Evolutionary conservation across 35 echinoderm and acorn worm genomes (phyloP), one percentile per base, ranked within the genome.

Genomic region (Acanthaster planci): DNA sequence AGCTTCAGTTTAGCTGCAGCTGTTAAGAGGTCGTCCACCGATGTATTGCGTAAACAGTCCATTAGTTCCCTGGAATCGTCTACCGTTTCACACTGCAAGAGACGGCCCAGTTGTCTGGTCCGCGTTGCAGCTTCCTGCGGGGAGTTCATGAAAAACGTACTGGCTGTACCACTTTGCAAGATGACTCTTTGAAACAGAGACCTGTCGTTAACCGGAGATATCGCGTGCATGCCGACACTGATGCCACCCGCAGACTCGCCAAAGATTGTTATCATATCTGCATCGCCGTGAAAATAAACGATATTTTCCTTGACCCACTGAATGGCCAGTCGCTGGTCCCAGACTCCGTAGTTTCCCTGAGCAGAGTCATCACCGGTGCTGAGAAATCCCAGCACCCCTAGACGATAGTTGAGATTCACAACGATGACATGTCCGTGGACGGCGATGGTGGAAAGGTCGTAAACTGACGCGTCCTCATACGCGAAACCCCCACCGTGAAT

Each of bases 351-450:
- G 52, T 89, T 89, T 14, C 86, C 86, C 7, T 21, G 80, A 5
- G 86, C 37, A 10, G 18, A 15, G 52, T 89, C 78, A 39, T 89
- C 79, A 9, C 78, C 83, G 6, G 89, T 91, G 76, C 53, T 80
- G 5, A 91, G 56, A 38, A 91, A 91, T 17, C 89, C 89, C 31
- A 91, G 42, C 29, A 86, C 16, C 1, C 89, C 89, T 18, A 91
- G 37, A 27, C 89, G 84, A 58, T 86, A 91, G 40, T 91, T 91
- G 50, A 78, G 30, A 23, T 83, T 80, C 1, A 91, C 89, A 6
- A 91, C 76, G 17, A 91, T 80, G 7, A 91, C 89, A 21, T 80
- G 38, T 8, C 89, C 89, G 0, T 52, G 26, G 23, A 77, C 34
- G 16, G 89, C 84, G 21, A 91, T 19, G 2, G n/a, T 64, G 12